Evolutionary conservation across 1,140 invertebrate genomes (phyloP), one percentile per base, ranked within the genome.

Genomic region (Drosophila lacteicornis): DNA sequence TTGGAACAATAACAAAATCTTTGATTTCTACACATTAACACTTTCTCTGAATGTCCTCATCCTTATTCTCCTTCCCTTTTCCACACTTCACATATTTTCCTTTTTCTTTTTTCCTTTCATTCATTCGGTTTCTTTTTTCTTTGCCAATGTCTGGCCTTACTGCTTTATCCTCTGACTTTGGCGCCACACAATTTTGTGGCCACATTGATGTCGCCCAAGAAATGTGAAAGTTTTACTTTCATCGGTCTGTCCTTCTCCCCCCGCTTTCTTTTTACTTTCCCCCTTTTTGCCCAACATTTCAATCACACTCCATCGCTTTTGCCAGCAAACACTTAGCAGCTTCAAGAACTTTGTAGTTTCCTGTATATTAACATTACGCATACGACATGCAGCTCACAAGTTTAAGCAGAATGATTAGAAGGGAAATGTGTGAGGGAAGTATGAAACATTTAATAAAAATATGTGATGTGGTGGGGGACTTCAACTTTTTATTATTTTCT

Each of bases 181-280:
- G 51, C 50, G 68, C 51, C 69, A 71, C 45, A 59, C 53, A 58
- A 42, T 73, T 73, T 43, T 73, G 67, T 50, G 51, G 69, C 45
- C 69, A 43, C 67, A 73, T 50, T 42, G 45, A 73, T 59, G 45
- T 73, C 69, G 45, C 36, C 51, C 13, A 58, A 45, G 17, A 58
- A 68, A 68, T 68, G 57, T 17, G 27, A 61, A 73, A 71, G 66
- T 69, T 73, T 70, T 42, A 67, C 66, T 70, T 36, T 70, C 65
- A 40, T 36, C 30, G 30, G 13, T 30, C 30, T 33, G 15, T 2
- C 7, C 12, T 13, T 22, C 15, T n/a, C 3, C 27, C 33, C 55
- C 13, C 15, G 15, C 27, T 30, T 22, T 25, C 17, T 12, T 25
- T 13, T 15, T 15, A 25, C 22, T 13, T 19, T 22, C 13, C 19